These are phyloP conservation scores for Streptopelia turtur DNA, from an alignment of 2,797 vertebrate species.

Conservation along the genomic window DNA sequence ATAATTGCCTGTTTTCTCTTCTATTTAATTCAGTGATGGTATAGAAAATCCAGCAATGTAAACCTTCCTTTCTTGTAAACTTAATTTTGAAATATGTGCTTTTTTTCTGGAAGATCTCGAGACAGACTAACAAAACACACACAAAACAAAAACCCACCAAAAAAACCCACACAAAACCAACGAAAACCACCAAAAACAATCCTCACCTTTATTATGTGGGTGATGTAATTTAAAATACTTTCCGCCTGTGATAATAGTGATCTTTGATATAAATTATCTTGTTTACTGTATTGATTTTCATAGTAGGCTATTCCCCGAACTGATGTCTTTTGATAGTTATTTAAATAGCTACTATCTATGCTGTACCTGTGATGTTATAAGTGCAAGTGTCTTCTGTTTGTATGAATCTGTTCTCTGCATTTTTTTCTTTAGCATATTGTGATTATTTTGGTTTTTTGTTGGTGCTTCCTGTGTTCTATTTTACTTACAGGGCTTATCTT, in stretches of 20 bases:
- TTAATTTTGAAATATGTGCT: neutral
- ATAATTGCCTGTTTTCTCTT: neutral
- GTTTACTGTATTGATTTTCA: neutral
- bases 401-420: neutral
- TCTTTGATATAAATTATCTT: neutral
- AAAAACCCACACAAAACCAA: too few relatives aligned
- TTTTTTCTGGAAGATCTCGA: neutral
- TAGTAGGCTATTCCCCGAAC: neutral
- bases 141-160: too few relatives aligned
- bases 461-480: neutral
- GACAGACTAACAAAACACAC: neutral
- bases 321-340: neutral
- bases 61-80: neutral
- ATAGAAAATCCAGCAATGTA: neutral
- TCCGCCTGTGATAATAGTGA: neutral
- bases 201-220: neutral
- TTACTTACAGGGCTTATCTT: neutral
- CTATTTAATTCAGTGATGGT: neutral
- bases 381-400: neutral
- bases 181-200: too few relatives aligned
- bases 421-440: neutral
- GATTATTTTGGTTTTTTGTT: neutral
- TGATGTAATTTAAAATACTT: neutral
- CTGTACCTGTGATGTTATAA: neutral
- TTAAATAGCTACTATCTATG: neutral